Evolutionary conservation across 2,113 vertebrate genomes (phyloP).

Genomic region (Nematolebias whitei): DNA sequence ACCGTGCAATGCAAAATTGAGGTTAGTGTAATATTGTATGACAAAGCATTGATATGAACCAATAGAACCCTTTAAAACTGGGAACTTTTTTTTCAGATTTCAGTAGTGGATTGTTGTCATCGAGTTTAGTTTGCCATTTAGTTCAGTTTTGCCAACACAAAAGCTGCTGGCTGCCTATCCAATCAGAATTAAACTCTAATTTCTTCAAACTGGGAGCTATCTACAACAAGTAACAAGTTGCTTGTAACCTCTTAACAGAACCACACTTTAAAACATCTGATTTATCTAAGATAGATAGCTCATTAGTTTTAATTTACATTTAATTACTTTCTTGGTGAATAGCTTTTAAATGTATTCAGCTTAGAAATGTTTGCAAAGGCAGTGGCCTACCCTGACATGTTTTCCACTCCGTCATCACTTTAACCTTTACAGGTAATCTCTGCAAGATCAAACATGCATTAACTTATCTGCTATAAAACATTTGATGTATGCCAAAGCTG

Average conservation of each 20-base stretch:
- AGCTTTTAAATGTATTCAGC: slow-evolving; percentile 50
- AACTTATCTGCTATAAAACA: slow-evolving; percentile 68
- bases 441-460: slow-evolving; percentile 71
- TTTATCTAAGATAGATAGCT: no score
- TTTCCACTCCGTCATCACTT: slow-evolving; percentile 59
- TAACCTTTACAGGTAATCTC: slow-evolving; percentile 72
- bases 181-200: no score
- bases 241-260: not conserved
- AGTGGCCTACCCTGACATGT: slow-evolving; percentile 54
- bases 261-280: not conserved
- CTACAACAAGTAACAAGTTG: not conserved
- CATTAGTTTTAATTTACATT: not conserved
- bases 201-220: not conserved
- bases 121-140: no score
- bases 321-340: slow-evolving; percentile 53
- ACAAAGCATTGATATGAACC: no score
- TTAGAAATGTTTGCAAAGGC: slow-evolving; percentile 56
- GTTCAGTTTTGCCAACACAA: no score
- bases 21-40: no score
- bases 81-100: no score
- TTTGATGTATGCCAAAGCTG: slow-evolving; percentile 65
- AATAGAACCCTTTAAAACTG: no score
- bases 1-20: no score
- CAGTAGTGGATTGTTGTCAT: no score
- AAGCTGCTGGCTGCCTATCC: no score